phyloP scores from a whole-genome alignment of 2,888 invertebrate genomes.

The Phortica magna region DNA sequence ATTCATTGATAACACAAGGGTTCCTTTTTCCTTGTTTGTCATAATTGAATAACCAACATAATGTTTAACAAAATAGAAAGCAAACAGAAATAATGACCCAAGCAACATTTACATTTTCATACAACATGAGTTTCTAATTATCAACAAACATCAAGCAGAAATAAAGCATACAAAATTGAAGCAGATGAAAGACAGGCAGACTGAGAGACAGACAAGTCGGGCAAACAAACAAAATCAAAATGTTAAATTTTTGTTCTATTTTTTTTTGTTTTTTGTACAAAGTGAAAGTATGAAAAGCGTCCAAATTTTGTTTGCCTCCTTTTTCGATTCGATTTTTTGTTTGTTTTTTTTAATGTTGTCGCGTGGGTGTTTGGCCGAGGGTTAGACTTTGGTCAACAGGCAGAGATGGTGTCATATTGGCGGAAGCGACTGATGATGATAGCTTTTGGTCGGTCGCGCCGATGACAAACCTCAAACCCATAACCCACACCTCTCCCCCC shows the following conservation, averaged over 20 bases:
- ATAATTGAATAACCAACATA: constrained; percentile 1
- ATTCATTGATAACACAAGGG: no score
- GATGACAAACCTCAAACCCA: no score
- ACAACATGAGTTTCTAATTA: constrained; percentile 31
- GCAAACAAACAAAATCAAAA: background rate
- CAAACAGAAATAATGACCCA: background rate
- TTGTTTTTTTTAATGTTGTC: background rate
- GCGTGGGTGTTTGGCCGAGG: no score
- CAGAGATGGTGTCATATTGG: background rate
- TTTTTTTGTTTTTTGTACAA: constrained; percentile 5
- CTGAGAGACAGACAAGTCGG: background rate
- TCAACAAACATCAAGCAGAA: constrained; percentile 18
- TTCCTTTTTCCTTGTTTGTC: no score
- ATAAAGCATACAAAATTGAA: constrained; percentile 3
- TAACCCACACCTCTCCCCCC: no score
- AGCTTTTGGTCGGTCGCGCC: no score
- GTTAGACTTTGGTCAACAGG: background rate
- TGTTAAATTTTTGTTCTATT: background rate
- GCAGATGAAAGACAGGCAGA: constrained; percentile 12
- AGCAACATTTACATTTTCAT: constrained; percentile 17
- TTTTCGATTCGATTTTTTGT: background rate
- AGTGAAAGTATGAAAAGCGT: constrained; percentile 30
- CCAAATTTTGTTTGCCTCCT: constrained; percentile 2
- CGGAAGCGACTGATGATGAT: background rate
- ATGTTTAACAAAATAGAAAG: background rate